phyloP scores from a whole-genome alignment of 2,888 invertebrate genomes.

The Plebejus argus region DNA sequence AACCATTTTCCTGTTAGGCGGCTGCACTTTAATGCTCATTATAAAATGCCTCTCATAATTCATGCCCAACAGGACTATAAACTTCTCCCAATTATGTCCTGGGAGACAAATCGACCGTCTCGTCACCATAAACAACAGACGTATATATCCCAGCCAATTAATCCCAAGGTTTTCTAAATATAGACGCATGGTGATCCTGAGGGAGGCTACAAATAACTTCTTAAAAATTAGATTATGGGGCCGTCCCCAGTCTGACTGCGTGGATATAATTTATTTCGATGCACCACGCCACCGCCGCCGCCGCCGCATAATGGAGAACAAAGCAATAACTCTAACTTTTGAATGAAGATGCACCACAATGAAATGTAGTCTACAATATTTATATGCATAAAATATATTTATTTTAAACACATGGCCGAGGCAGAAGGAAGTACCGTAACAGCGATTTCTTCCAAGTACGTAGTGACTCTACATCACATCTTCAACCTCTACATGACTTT shows the following conservation, averaged over 20 bases:
- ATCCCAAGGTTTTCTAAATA: slow-evolving; percentile 23
- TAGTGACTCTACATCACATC: background rate
- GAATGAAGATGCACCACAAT: background rate
- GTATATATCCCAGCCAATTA: slow-evolving; percentile 12
- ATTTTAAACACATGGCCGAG: background rate
- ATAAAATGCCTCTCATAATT: slow-evolving; percentile 5
- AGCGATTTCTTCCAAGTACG: background rate
- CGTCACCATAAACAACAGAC: slow-evolving; percentile 24
- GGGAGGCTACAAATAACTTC: slow-evolving; percentile 20
- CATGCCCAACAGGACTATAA: background rate
- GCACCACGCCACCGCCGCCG: background rate
- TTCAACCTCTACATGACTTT: background rate
- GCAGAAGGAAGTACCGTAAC: background rate
- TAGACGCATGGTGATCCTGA: slow-evolving; percentile 15
- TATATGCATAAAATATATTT: background rate
- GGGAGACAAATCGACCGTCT: slow-evolving; percentile 13
- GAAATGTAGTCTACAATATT: background rate
- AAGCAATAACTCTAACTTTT: background rate
- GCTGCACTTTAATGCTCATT: background rate
- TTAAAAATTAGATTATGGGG: slow-evolving; percentile 14
- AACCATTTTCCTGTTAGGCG: background rate
- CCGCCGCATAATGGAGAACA: background rate
- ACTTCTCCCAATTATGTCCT: background rate
- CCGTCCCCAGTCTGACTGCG: slow-evolving; percentile 6
- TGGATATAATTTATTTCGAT: slow-evolving; percentile 14